Evolutionary conservation across 2,797 vertebrate species (phyloP).

Genomic region (Muraenolepis orangiensis): DNA sequence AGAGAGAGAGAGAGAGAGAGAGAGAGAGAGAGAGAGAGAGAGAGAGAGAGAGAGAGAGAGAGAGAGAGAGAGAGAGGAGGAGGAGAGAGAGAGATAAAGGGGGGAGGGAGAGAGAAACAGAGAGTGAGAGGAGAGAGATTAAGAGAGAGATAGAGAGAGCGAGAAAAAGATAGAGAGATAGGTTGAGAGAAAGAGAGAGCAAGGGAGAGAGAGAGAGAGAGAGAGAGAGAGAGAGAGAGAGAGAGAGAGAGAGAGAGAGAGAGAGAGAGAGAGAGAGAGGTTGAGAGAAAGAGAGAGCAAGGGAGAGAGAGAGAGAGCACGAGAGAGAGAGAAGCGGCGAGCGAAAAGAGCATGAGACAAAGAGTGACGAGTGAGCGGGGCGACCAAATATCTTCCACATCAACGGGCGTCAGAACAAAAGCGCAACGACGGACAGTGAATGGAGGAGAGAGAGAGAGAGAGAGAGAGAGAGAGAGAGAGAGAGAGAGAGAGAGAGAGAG

Average conservation of each 20-base stretch:
- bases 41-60: conserved; percentile 52
- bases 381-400: conserved; percentile 56
- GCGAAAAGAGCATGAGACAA: conserved; percentile 68
- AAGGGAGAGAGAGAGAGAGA: conserved; percentile 44
- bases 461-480: conserved; percentile 7
- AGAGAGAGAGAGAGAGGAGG: conserved; percentile 32
- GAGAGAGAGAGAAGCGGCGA: conserved; percentile 48
- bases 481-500: background rate
- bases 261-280: conserved; percentile 59
- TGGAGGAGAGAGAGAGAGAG: conserved; percentile 6
- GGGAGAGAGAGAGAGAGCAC: background rate
- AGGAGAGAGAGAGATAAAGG: background rate
- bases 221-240: conserved; percentile 6
- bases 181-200: conserved; percentile 65
- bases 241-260: background rate
- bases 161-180: too few species aligned
- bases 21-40: conserved; percentile 63
- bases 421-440: conserved; percentile 5
- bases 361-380: conserved; percentile 43
- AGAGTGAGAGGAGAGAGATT: too few species aligned
- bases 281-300: conserved; percentile 61
- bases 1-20: conserved; percentile 44
- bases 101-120: background rate
- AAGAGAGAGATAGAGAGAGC: too few species aligned
- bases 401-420: conserved; percentile 50